phyloP scores from a whole-genome alignment of 2,113 vertebrate species.

The Philantomba maxwellii region DNA sequence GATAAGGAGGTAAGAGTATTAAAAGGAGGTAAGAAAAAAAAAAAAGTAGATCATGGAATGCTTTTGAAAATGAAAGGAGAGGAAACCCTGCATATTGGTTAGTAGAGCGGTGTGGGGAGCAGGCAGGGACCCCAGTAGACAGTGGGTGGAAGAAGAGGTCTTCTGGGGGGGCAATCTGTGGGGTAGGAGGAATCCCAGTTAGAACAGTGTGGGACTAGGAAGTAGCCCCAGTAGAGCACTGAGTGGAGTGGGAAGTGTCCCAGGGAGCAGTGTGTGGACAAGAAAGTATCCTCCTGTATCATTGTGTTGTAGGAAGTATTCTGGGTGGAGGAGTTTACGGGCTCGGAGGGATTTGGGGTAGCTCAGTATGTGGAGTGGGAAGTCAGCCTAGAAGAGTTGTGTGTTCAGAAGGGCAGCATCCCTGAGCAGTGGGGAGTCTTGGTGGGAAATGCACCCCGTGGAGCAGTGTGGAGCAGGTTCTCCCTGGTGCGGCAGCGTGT shows the following conservation, averaged over 20 bases:
- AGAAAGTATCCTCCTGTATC: not conserved
- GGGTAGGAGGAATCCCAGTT: not conserved
- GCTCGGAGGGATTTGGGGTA: not conserved
- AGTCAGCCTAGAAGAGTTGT: too few relatives aligned
- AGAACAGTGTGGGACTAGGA: not conserved
- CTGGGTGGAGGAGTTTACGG: not conserved
- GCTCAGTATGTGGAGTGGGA: not conserved
- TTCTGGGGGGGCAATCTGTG: not conserved
- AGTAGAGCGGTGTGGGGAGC: not conserved
- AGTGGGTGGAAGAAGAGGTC: too few relatives aligned
- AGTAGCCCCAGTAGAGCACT: not conserved
- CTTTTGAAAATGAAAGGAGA: not conserved
- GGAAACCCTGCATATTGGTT: not conserved
- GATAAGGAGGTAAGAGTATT: not conserved
- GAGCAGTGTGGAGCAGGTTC: not conserved
- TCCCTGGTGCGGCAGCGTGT: rapidly evolving
- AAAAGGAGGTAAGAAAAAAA: not conserved
- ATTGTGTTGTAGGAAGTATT: not conserved
- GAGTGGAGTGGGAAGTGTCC: not conserved
- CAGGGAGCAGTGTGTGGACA: not conserved
- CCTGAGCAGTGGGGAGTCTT: not conserved
- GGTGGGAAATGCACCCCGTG: not conserved
- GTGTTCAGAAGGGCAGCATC: not conserved
- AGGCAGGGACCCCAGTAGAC: not conserved
- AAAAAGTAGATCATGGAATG: not conserved